A percentile compares a stretch with the other conserved stretches of the same genome.
phyloP scores from a whole-genome alignment of 2,113 vertebrate species.

The Haliaeetus leucogaster region DNA sequence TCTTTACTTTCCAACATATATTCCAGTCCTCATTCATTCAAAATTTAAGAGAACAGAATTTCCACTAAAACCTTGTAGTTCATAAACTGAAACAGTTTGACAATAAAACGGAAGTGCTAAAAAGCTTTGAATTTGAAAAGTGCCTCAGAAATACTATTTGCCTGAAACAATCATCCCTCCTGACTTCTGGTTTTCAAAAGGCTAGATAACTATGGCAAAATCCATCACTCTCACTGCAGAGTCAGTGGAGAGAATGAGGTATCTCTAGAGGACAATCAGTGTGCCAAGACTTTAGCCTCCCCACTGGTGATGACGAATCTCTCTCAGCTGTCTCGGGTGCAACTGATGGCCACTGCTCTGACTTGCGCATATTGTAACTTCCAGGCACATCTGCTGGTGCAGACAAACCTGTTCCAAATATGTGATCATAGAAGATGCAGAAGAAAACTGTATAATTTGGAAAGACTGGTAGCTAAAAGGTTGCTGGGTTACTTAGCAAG shows the following conservation, averaged over 20 bases:
- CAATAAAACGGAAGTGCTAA: neutral
- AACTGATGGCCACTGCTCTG: neutral
- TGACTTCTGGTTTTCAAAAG: neutral
- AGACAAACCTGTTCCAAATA: neutral
- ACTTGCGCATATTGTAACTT: neutral
- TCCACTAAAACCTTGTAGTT: neutral
- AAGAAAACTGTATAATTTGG: neutral
- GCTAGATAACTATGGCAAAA: neutral
- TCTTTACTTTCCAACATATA: neutral
- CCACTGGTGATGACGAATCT: accelerated
- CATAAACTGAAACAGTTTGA: neutral
- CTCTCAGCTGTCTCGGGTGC: neutral
- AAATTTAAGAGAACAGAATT: neutral
- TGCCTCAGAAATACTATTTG: neutral
- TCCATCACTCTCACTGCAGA: neutral
- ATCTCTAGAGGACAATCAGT: neutral
- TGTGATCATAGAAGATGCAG: neutral
- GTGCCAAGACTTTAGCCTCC: neutral
- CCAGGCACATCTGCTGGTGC: neutral
- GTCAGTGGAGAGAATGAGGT: neutral
- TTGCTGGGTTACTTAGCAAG: neutral
- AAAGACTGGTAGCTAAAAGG: neutral
- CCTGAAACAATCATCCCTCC: neutral
- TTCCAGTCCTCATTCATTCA: neutral
- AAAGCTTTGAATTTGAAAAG: neutral